Evolutionary conservation across 2,113 vertebrate genomes (phyloP).

Genomic region (Nothoprocta perdicaria): DNA sequence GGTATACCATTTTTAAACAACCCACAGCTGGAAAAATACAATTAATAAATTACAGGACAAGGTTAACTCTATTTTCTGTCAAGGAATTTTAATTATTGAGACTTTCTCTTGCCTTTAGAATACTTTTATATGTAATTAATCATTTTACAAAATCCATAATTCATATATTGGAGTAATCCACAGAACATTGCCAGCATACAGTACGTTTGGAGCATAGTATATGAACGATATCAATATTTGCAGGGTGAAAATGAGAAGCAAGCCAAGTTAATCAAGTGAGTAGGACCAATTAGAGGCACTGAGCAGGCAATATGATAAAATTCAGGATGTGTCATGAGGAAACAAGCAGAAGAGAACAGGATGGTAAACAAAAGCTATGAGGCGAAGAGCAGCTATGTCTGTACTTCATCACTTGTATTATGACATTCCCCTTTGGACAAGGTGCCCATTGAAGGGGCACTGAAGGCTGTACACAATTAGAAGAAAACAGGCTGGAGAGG

Average conservation of each 20-base stretch:
- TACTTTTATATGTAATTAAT: background rate
- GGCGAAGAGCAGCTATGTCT: background rate
- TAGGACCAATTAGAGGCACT: background rate
- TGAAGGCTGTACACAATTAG: background rate
- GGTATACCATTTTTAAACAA: background rate
- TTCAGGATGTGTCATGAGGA: background rate
- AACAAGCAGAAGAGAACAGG: background rate
- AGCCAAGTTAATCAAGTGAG: background rate
- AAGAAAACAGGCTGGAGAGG: background rate
- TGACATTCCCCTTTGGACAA: background rate
- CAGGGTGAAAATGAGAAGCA: background rate
- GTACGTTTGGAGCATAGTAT: rapidly evolving
- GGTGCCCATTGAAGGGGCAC: background rate
- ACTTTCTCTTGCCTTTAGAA: background rate
- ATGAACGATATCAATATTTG: background rate
- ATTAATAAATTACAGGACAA: background rate
- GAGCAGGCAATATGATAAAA: background rate
- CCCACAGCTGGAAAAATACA: background rate
- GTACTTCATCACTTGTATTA: background rate
- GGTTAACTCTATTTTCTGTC: background rate
- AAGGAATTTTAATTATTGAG: background rate
- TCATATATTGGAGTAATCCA: background rate
- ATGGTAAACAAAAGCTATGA: background rate
- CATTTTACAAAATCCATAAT: background rate
- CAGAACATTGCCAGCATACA: background rate